Evolutionary conservation across 2,888 invertebrate species (phyloP), one percentile per base, ranked within the genome.

Genomic region (Hydrotaea cyrtoneurina): DNA sequence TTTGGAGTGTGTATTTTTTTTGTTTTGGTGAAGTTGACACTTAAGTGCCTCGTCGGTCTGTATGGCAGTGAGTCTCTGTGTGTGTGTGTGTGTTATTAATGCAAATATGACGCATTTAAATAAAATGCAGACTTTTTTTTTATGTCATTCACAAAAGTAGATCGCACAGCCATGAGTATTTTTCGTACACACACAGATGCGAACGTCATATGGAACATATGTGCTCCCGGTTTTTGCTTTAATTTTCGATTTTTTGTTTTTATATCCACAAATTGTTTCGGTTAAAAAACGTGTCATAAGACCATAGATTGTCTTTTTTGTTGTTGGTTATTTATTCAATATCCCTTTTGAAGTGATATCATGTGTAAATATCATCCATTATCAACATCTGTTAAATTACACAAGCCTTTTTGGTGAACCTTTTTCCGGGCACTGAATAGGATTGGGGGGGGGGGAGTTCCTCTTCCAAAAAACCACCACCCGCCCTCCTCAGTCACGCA

Each of bases 381-480:
- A 79, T 82, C 76, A 76, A 73, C 84, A 85, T 82, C 84, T 85
- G 84, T 77, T 73, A 77, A 62, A 76, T 82, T 79, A 76, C 82
- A 64, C 84, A 82, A 78, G 82, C 82, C 79, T 76, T 69, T 80
- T 72, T 85, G n/a, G 13, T 57, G 57, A 13, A 1, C 57, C 57
- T 23, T 57, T 57, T 23, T 26, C 26, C 53, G n/a, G n/a, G n/a
- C n/a, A n/a, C n/a, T n/a, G n/a, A n/a, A n/a, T n/a, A n/a, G n/a
- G n/a, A n/a, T n/a, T n/a, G 19, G 53, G 26, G 21, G 13, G 15
- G 11, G 62, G 1, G 19, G 17, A 53, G 53, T 26, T 4, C 62
- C 62, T 62, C n/a, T n/a, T n/a, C n/a, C 7, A 53, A 53, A 31
- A 64, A 66, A 66, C 39, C n/a, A 39, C 66, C 64, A 64, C 64